Percentiles rank a stretch among this genome's conserved stretches.
Evolutionary conservation across 1,140 invertebrate species (phyloP).

Genomic region (Heliconius melpomene): DNA sequence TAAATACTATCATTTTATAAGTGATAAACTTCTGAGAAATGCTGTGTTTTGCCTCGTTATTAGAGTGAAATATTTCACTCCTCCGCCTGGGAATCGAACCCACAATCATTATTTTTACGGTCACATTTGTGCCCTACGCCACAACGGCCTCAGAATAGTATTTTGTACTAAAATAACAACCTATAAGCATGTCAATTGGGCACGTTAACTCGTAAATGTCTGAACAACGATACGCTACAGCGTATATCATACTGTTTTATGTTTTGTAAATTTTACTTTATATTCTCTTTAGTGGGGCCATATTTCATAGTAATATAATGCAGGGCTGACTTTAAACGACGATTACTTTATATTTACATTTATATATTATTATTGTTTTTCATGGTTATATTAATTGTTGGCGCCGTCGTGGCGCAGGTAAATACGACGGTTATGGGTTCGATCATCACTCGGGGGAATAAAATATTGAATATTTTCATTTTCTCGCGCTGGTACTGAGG

Average conservation of each 20-base stretch:
- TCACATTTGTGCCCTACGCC: too few relatives aligned
- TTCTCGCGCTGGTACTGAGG: background rate
- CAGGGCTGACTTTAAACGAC: constrained; percentile 51
- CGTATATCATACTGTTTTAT: constrained; percentile 76
- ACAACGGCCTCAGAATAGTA: background rate
- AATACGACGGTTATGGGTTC: background rate
- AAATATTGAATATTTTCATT: background rate
- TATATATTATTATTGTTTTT: background rate
- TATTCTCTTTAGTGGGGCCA: constrained; percentile 72
- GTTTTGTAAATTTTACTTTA: constrained; percentile 78
- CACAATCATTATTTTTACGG: too few relatives aligned
- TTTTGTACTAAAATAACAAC: background rate
- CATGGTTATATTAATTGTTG: background rate
- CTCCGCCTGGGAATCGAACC: too few relatives aligned
- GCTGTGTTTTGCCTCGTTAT: too few relatives aligned
- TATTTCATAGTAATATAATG: constrained; percentile 73
- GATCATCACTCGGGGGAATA: background rate
- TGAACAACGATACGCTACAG: constrained; percentile 47
- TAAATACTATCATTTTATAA: background rate
- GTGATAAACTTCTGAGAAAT: too few relatives aligned
- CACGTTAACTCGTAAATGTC: constrained; percentile 38
- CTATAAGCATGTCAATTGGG: constrained; percentile 26
- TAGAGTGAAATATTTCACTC: too few relatives aligned
- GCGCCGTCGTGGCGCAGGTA: background rate
- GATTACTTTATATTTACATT: constrained; percentile 15